A percentile compares a stretch with the other conserved stretches of the same genome.
phyloP scores from a whole-genome alignment of 2,797 vertebrate species.

The Micropoecilia bifurca region DNA sequence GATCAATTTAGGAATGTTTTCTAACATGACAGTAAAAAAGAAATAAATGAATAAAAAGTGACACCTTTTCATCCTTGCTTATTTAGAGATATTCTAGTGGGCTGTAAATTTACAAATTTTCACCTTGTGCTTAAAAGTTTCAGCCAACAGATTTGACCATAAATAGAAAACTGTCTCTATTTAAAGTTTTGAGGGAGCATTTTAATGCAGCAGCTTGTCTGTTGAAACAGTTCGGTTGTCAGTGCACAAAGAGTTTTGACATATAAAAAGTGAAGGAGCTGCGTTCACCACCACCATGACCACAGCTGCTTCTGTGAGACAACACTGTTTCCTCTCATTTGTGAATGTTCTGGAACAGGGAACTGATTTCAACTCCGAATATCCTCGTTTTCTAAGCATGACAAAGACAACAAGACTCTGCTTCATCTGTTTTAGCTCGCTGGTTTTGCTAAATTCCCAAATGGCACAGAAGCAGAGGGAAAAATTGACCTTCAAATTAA shows the following conservation, averaged over 20 bases:
- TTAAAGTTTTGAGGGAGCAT: background rate
- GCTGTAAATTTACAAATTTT: background rate
- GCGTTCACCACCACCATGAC: background rate
- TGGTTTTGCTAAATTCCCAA: slow-evolving; percentile 77
- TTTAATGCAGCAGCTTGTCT: background rate
- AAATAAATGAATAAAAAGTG: background rate
- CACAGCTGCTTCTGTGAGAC: background rate
- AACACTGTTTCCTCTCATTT: background rate
- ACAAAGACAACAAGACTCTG: background rate
- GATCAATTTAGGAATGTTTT: background rate
- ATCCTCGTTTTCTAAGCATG: background rate
- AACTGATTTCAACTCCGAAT: background rate
- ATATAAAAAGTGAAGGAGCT: background rate
- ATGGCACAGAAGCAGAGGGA: slow-evolving; percentile 76
- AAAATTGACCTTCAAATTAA: slow-evolving; percentile 83
- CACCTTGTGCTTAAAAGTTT: background rate
- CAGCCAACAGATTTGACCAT: background rate
- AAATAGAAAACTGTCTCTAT: background rate
- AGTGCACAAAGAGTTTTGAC: background rate
- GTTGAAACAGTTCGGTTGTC: background rate
- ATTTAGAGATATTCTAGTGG: background rate
- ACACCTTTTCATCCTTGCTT: background rate
- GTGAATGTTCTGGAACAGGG: background rate
- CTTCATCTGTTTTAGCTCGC: slow-evolving; percentile 75
- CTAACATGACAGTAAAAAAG: background rate